These are phyloP conservation scores for Onychorhynchus coronatus DNA, from an alignment of 2,113 vertebrate genomes.

Conservation along the genomic window DNA sequence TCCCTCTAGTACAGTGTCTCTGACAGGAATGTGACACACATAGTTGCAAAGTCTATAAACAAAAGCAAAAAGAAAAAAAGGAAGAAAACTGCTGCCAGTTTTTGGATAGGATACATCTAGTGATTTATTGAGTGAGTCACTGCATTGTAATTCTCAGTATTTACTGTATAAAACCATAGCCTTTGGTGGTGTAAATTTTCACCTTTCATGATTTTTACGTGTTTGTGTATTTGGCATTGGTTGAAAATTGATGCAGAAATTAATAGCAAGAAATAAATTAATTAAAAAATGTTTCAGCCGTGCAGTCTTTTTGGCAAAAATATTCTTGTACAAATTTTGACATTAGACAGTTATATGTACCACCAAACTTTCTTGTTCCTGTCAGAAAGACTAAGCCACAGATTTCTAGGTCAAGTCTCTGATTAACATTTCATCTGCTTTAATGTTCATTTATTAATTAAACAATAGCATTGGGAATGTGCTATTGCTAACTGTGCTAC, in stretches of 20 bases:
- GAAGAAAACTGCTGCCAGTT: neutral
- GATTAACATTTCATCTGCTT: neutral
- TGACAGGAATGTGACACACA: neutral
- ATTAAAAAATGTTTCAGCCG: neutral
- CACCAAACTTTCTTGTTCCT: neutral
- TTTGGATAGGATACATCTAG: neutral
- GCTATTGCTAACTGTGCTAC: too few species aligned
- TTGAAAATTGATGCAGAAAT: neutral
- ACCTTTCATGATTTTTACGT: neutral
- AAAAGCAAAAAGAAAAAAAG: slow-evolving; percentile 11
- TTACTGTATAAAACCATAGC: neutral
- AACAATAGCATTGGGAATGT: neutral
- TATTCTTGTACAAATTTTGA: neutral
- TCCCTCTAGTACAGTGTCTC: neutral
- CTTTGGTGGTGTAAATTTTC: neutral
- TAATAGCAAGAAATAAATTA: neutral
- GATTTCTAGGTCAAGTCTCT: neutral
- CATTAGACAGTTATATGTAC: neutral
- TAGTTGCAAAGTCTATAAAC: neutral
- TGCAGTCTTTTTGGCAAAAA: neutral
- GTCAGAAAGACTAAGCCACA: neutral
- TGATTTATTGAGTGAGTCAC: neutral
- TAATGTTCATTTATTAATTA: neutral
- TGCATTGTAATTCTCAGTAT: neutral
- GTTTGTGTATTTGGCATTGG: neutral